Evolutionary conservation across 2,113 vertebrate genomes (phyloP), one percentile per base, ranked within the genome.

Genomic region (Caracal caracal): DNA sequence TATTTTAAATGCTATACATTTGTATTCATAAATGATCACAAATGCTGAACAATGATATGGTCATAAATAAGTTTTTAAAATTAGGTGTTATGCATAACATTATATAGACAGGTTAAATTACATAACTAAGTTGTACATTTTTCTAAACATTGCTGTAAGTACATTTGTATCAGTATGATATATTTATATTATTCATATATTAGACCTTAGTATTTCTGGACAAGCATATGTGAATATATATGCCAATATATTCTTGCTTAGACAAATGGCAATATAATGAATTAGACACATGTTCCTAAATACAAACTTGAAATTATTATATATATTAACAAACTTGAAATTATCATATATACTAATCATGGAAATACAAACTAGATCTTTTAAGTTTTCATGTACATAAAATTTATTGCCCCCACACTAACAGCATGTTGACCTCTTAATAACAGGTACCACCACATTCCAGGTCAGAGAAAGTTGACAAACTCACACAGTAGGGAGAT

Each of bases 141-240:
- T 94, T 95, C 35, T 88, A 78, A 89, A 49, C 11, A 66, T 75
- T 92, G 85, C 90, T 88, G 0, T 11, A 86, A 71, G 15, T 93
- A 5, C 3, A 40, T 84, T 88, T 89, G 1, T 70, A 61, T 2
- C 87, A 73, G 40, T 93, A 43, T 53, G 56, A 83, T 66, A 79
- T 11, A 56, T 19, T 11, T 35, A 53, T 83, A 92, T 97, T 95
- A 98, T 97, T 96, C 65, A 97, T 96, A 92, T 98, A 97, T 98
- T 97, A 98, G 90, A 95, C 3, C 40, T 98, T 92, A 59, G 17
- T 89, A 97, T 96, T 97, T 98, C 97, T 97, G 82, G 95, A 97
- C 88, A 97, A 5, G 1, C 88, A 63, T 96, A 96, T 94, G 16
- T 75, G 47, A 20, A 76, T 97, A 97, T 93, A 71, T 47, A 40